Evolutionary conservation across 2,113 vertebrate genomes (phyloP).

Genomic region (Bos javanicus): DNA sequence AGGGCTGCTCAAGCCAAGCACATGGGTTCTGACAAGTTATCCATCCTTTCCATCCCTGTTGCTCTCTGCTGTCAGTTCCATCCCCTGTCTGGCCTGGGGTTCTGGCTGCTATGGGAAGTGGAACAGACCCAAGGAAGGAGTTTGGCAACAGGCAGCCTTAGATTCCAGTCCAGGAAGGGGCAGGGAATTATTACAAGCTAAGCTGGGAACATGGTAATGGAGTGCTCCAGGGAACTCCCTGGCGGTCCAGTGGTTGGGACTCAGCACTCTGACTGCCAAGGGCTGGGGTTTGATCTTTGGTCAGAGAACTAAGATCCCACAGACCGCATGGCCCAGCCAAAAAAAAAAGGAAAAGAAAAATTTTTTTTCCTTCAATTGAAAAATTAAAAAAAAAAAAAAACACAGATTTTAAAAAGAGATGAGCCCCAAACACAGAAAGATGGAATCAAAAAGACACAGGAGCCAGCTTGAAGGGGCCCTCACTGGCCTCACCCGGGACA

Average conservation of each 20-base stretch:
- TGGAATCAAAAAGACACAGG: too few relatives aligned
- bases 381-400: neutral
- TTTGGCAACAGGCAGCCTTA: neutral
- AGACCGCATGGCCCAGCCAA: neutral
- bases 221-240: neutral
- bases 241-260: neutral
- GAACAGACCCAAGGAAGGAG: neutral
- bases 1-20: neutral
- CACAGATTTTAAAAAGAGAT: neutral
- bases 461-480: neutral
- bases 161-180: neutral
- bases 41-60: rapidly evolving
- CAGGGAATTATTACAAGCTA: neutral
- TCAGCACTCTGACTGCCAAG: neutral
- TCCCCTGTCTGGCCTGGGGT: neutral
- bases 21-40: rapidly evolving
- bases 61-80: rapidly evolving
- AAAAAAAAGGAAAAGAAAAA: neutral
- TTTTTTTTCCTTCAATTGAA: neutral
- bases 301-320: neutral
- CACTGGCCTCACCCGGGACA: neutral
- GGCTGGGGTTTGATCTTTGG: neutral
- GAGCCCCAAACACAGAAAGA: neutral
- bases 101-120: neutral
- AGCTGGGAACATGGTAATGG: neutral